A percentile compares a stretch with the other conserved stretches of the same genome.
Evolutionary conservation across 2,797 vertebrate species (phyloP).

Genomic region (Acrossocheilus wenchowensis): DNA sequence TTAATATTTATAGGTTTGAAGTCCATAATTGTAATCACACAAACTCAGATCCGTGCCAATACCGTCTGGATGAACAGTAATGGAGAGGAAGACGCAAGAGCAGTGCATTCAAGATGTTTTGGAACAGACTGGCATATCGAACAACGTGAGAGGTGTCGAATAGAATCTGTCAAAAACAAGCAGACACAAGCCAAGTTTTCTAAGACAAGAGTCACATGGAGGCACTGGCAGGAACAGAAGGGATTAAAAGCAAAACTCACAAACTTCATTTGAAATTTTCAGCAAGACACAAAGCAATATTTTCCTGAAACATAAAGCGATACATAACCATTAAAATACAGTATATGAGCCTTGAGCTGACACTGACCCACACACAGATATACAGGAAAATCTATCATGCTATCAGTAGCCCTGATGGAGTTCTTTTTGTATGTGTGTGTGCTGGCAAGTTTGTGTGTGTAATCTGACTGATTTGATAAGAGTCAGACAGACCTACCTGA

Average conservation of each 20-base stretch:
- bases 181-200: constrained; percentile 22
- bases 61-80: background rate
- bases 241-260: constrained; percentile 21
- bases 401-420: constrained; percentile 32
- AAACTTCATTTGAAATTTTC: constrained; percentile 18
- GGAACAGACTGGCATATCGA: constrained; percentile 31
- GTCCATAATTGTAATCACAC: background rate
- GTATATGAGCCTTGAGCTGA: constrained; percentile 7
- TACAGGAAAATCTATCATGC: constrained; percentile 28
- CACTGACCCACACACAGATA: constrained; percentile 39
- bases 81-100: background rate
- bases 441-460: constrained; percentile 55
- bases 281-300: background rate
- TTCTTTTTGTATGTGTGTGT: constrained; percentile 46
- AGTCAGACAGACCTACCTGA: constrained; percentile 75
- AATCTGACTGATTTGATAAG: constrained; percentile 63
- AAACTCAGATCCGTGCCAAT: constrained; percentile 7
- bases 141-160: constrained; percentile 25
- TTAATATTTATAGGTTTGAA: constrained; percentile 17
- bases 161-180: constrained; percentile 39
- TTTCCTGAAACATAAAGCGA: background rate
- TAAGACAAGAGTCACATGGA: constrained; percentile 16
- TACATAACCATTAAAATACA: constrained; percentile 23
- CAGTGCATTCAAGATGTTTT: background rate
- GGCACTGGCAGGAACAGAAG: constrained; percentile 5